phyloP scores from a whole-genome alignment of 2,797 vertebrate species.

The Pteropus rufus region DNA sequence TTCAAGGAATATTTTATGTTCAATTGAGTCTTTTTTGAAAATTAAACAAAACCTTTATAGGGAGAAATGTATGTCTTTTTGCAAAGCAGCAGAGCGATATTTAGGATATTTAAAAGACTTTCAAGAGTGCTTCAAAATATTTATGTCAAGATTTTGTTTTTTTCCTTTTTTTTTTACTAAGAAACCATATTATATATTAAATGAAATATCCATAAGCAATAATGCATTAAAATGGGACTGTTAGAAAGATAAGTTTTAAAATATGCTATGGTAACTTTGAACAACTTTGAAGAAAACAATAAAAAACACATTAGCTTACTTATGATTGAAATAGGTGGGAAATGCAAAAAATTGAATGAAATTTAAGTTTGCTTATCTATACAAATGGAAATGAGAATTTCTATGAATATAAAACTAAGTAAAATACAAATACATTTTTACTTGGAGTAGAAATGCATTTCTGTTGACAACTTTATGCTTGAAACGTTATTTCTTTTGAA shows the following conservation, averaged over 20 bases:
- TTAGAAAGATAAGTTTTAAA: not conserved
- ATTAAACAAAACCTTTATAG: not conserved
- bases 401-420: conserved; percentile 42
- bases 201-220: not conserved
- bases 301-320: not conserved
- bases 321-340: conserved; percentile 23
- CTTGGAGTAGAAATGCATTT: conserved; percentile 15
- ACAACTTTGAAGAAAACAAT: conserved; percentile 20
- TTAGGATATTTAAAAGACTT: not conserved
- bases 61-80: not conserved
- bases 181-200: not conserved
- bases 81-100: not conserved
- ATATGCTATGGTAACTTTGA: not conserved
- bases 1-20: not conserved
- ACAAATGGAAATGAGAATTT: conserved; percentile 48
- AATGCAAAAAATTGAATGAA: conserved; percentile 9
- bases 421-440: conserved; percentile 29
- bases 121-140: not conserved
- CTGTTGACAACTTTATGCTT: not conserved
- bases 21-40: not conserved
- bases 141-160: not conserved
- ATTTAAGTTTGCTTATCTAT: conserved; percentile 32
- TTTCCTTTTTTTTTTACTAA: not conserved
- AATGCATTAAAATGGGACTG: not conserved
- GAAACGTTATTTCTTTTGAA: conserved; percentile 11